A percentile compares a stretch with the other conserved stretches of the same genome.
These are phyloP conservation scores for Dynastes grantii DNA, from an alignment of 2,888 invertebrate species.

Conservation along the genomic window DNA sequence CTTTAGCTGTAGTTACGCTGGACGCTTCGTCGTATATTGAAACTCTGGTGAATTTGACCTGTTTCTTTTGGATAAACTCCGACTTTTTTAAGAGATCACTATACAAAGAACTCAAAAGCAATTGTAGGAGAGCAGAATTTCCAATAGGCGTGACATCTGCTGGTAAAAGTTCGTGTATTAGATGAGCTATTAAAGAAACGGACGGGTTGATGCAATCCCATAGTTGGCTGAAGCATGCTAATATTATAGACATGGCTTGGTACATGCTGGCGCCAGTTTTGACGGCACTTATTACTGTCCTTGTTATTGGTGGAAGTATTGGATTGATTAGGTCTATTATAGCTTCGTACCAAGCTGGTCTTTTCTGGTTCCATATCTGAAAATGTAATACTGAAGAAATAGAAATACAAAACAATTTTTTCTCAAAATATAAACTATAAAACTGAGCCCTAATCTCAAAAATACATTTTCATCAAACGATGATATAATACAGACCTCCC, in stretches of 20 bases:
- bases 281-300: constrained; percentile 80
- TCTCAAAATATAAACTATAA: neutral
- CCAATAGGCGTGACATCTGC: constrained; percentile 81
- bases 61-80: constrained; percentile 60
- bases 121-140: constrained; percentile 81
- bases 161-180: constrained; percentile 81
- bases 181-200: constrained; percentile 70
- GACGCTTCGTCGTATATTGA: constrained; percentile 21
- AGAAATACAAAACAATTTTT: too few species aligned
- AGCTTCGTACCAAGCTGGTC: constrained; percentile 85
- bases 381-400: constrained; percentile 50
- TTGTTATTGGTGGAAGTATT: constrained; percentile 77
- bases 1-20: constrained; percentile 11
- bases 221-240: constrained; percentile 80
- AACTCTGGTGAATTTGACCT: constrained; percentile 57
- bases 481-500: constrained; percentile 74
- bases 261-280: constrained; percentile 86
- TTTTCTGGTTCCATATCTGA: constrained; percentile 86
- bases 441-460: too few species aligned
- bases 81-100: constrained; percentile 77
- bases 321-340: constrained; percentile 78
- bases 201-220: constrained; percentile 80
- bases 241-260: constrained; percentile 83
- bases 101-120: constrained; percentile 80
- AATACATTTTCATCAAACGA: too few species aligned